Percentiles rank a stretch among this genome's conserved stretches.
These are phyloP conservation scores for Catharus bicknelli DNA, from an alignment of 2,113 vertebrate species.

Conservation along the genomic window DNA sequence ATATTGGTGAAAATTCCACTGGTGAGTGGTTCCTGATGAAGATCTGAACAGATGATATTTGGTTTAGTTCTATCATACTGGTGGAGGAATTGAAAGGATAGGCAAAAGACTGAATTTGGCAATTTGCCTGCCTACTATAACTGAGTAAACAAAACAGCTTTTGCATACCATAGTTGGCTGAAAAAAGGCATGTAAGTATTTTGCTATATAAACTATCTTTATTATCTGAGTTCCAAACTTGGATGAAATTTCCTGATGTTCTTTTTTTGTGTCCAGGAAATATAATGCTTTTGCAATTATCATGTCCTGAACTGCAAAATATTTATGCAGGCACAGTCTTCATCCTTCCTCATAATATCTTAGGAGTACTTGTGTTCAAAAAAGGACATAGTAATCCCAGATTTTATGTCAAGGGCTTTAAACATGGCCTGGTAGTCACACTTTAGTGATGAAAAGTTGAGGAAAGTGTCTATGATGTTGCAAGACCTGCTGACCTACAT, in stretches of 20 bases:
- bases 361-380: not conserved
- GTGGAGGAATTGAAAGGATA: not conserved
- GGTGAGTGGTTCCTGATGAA: not conserved
- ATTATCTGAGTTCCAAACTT: not conserved
- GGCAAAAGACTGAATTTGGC: not conserved
- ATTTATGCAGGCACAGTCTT: not conserved
- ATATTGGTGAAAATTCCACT: not conserved
- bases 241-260: not conserved
- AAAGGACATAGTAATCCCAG: not conserved
- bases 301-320: not conserved
- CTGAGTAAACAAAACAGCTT: not conserved
- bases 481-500: not conserved
- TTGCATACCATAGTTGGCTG: not conserved
- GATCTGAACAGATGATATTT: not conserved
- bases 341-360: rapidly evolving
- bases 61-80: not conserved
- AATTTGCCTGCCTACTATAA: not conserved
- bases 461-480: not conserved
- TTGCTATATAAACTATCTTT: not conserved
- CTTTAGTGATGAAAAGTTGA: not conserved
- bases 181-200: not conserved
- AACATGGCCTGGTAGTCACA: not conserved
- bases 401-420: not conserved
- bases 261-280: not conserved
- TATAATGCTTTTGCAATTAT: not conserved